Conservation (phyloP, 2,113 vertebrate genomes). For the Lophotis ruficrista region DNA sequence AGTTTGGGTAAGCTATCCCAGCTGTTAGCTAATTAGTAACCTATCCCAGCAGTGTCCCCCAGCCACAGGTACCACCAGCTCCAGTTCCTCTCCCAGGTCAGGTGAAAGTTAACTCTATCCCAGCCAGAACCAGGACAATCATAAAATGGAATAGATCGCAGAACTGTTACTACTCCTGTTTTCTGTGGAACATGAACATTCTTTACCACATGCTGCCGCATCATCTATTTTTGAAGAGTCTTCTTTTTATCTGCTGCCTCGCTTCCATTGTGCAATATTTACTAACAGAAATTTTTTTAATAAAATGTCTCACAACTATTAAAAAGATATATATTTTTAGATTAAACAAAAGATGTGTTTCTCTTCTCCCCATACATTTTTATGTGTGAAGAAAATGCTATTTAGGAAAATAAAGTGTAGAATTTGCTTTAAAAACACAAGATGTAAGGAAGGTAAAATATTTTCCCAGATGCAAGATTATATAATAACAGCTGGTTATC, state of each 20-base stretch:
- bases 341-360: not conserved
- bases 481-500: not conserved
- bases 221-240: not conserved
- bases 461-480: not conserved
- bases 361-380: not conserved
- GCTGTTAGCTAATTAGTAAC: too few species aligned
- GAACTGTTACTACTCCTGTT: constrained; percentile 10
- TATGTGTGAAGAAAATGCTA: not conserved
- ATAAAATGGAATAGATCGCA: constrained; percentile 39
- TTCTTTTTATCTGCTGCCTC: not conserved
- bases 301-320: not conserved
- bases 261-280: not conserved
- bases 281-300: not conserved
- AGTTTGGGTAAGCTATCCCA: too few species aligned
- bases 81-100: too few species aligned
- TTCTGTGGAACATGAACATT: not conserved
- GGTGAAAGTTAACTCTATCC: too few species aligned
- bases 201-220: not conserved
- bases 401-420: not conserved
- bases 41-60: too few species aligned
- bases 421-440: not conserved
- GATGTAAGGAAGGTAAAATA: not conserved
- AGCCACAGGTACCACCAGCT: too few species aligned
- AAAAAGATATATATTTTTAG: not conserved
- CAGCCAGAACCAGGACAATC: too few species aligned